phyloP scores from a whole-genome alignment of 2,797 vertebrate species.

The Anguilla pacifica region DNA sequence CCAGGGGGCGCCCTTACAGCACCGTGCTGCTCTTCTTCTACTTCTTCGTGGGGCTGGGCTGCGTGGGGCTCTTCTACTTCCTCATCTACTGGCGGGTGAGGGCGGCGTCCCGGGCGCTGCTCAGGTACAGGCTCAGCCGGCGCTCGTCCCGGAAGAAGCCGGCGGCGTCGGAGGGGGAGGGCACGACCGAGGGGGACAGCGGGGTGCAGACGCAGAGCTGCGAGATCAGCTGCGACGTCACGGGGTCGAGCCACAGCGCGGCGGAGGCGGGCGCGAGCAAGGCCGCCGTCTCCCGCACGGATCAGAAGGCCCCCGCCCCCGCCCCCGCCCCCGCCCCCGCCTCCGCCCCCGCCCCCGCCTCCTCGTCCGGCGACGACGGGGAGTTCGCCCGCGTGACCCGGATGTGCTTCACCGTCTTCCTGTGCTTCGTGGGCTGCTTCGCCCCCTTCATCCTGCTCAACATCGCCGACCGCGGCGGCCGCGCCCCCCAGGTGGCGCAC shows the following conservation, averaged over 20 bases:
- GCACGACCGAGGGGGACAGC: slow-evolving; percentile 58
- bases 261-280: slow-evolving; percentile 19
- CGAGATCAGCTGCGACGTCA: slow-evolving; percentile 60
- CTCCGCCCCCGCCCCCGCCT: slow-evolving; percentile 28
- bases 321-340: slow-evolving; percentile 28
- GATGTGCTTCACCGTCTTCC: slow-evolving; percentile 86
- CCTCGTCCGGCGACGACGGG: slow-evolving; percentile 64
- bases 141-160: slow-evolving; percentile 64
- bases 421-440: slow-evolving; percentile 82
- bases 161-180: slow-evolving; percentile 47
- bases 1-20: slow-evolving; percentile 77
- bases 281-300: neutral
- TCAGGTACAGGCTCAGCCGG: slow-evolving; percentile 74
- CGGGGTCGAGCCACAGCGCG: neutral
- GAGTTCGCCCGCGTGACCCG: slow-evolving; percentile 83
- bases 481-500: slow-evolving; percentile 76
- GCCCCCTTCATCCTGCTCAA: slow-evolving; percentile 83
- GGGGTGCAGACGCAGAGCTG: slow-evolving; percentile 52
- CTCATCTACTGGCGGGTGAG: slow-evolving; percentile 80
- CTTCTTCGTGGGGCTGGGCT: slow-evolving; percentile 81
- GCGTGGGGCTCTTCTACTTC: slow-evolving; percentile 81
- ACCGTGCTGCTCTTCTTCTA: slow-evolving; percentile 82
- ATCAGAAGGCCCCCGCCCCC: slow-evolving; percentile 27
- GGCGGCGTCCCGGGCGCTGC: slow-evolving; percentile 69
- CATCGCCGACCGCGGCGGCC: slow-evolving; percentile 71